Evolutionary conservation across 1,140 invertebrate species (phyloP), one percentile per base, ranked within the genome.

Genomic region (Brachionus manjavacas): DNA sequence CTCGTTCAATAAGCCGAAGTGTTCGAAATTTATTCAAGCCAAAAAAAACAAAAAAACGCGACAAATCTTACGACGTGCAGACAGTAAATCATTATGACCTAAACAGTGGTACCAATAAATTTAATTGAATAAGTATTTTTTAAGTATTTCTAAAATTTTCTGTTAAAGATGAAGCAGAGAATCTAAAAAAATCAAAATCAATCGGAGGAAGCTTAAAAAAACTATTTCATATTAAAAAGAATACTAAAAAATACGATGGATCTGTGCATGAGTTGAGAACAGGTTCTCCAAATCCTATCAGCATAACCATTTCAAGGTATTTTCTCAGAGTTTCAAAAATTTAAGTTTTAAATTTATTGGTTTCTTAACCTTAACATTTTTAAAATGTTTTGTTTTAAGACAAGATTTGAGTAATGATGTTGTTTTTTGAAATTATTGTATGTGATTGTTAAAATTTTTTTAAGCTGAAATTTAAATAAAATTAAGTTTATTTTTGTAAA

Each of bases 151-250:
- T 7, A 16, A 20, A 20, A 9, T 43, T 23, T 16, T 72, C 43
- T 72, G 16, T 4, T 43, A 2, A 72, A 72, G 68, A 41, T 41
- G 68, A 72, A 43, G 20, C 31, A 16, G 68, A 72, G n/a, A 72
- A 72, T 72, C 11, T 72, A 72, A 81, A 81, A 68, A 81, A 81
- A 28, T 31, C 79, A 3, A 76, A 76, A 76, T n/a, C 79, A 43
- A 81, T 81, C 14, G 79, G 79, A 25, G 79, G 79, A 23, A 81
- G 79, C 31, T 68, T 81, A 28, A 60, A 68, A 60, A 81, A 81
- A 46, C 20, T 81, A 14, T 81, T 81, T 68, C 16, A 41, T 12
- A 41, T 68, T 7, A 64, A 60, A 68, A 60, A 68, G 16, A 81
- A 20, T 23, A 25, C 52, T 12, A 81, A 81, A 64, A 81, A 81